These are phyloP conservation scores for Ormia ochracea DNA, from an alignment of 2,888 invertebrate genomes.

Conservation along the genomic window DNA sequence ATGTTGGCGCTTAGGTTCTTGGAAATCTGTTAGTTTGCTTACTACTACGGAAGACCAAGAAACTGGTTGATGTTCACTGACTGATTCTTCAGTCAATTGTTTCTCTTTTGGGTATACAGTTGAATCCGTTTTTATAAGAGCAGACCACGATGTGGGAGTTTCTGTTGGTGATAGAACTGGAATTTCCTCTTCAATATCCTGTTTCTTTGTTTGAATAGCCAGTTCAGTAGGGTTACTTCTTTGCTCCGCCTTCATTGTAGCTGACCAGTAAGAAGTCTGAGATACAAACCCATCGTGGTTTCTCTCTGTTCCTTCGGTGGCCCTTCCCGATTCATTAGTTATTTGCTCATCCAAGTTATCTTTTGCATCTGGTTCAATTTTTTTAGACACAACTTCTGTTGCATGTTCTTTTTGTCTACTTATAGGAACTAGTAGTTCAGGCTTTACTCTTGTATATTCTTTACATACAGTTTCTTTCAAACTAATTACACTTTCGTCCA, in stretches of 20 bases:
- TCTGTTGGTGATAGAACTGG: constrained; percentile 69
- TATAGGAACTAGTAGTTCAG: too few species aligned
- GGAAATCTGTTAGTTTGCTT: constrained; percentile 69
- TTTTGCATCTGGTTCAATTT: neutral
- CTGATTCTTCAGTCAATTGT: neutral
- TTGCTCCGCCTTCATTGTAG: constrained; percentile 67
- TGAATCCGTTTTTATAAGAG: constrained; percentile 70
- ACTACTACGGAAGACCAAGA: constrained; percentile 69
- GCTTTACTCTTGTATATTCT: too few species aligned
- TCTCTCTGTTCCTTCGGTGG: neutral
- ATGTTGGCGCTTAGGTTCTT: constrained; percentile 66
- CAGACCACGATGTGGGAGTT: constrained; percentile 73
- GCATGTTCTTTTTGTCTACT: neutral
- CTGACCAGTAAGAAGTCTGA: constrained; percentile 73
- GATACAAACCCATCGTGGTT: constrained; percentile 65
- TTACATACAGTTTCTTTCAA: too few species aligned
- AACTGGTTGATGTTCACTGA: constrained; percentile 2
- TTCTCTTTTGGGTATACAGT: neutral
- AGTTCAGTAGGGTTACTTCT: constrained; percentile 43
- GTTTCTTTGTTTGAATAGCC: constrained; percentile 48
- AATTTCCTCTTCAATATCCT: constrained; percentile 62
- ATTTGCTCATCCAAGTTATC: too few species aligned
- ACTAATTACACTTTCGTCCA: too few species aligned
- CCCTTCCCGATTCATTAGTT: neutral
- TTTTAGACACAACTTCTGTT: neutral